These are phyloP conservation scores for Panzeria rudis DNA, from an alignment of 2,888 invertebrate genomes.

Conservation along the genomic window DNA sequence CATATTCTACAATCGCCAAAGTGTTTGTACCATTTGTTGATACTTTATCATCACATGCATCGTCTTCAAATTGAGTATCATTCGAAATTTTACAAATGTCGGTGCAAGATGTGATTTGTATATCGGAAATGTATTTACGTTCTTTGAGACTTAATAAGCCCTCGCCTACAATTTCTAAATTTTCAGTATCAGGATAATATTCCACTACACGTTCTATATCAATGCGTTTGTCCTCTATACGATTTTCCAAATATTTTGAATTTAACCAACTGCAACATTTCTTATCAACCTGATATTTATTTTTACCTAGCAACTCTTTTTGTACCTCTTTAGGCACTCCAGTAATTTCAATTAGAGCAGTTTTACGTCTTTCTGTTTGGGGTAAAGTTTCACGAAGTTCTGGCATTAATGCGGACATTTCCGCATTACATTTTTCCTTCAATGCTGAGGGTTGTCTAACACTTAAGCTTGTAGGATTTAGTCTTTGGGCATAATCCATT, in stretches of 20 bases:
- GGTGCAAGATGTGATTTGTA: constrained; percentile 57
- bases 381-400: constrained; percentile 77
- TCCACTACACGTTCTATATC: constrained; percentile 77
- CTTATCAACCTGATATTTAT: constrained; percentile 41
- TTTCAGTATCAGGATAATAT: constrained; percentile 76
- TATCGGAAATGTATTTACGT: constrained; percentile 52
- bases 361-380: constrained; percentile 70
- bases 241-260: constrained; percentile 74
- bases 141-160: constrained; percentile 23
- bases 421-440: constrained; percentile 55
- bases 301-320: constrained; percentile 76
- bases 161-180: constrained; percentile 77
- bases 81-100: constrained; percentile 74
- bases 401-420: constrained; percentile 57
- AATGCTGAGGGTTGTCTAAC: constrained; percentile 48
- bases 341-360: constrained; percentile 74
- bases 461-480: constrained; percentile 74
- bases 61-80: constrained; percentile 33
- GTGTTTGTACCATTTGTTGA: neutral
- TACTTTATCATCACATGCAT: neutral
- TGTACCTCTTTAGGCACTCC: constrained; percentile 74
- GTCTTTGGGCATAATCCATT: constrained; percentile 77
- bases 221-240: constrained; percentile 66
- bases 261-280: constrained; percentile 74
- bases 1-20: constrained; percentile 70